Percentiles rank a stretch among this genome's conserved stretches.
Conservation (phyloP, 2,113 vertebrate species). For the Odocoileus virginianus region DNA sequence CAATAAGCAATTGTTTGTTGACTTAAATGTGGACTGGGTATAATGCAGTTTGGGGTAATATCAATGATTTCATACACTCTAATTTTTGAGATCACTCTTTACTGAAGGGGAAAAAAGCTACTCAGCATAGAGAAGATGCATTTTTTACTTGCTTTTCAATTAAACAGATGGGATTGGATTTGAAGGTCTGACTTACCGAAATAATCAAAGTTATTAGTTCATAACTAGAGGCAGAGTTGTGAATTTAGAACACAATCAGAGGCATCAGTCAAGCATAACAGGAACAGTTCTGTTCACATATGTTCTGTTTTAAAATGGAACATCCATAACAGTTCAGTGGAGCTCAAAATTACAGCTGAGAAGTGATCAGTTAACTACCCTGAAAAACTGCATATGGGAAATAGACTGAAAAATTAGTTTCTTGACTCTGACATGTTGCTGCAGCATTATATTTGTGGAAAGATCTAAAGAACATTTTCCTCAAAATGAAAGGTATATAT, state of each 20-base stretch:
- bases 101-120: neutral
- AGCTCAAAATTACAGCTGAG: slow-evolving; percentile 81
- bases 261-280: slow-evolving; percentile 46
- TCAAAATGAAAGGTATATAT: neutral
- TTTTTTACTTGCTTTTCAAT: slow-evolving; percentile 38
- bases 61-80: neutral
- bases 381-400: slow-evolving; percentile 69
- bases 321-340: slow-evolving; percentile 76
- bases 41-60: neutral
- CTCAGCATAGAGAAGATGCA: neutral
- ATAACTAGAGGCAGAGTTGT: slow-evolving; percentile 22
- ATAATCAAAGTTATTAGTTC: slow-evolving; percentile 32
- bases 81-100: neutral
- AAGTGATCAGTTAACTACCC: slow-evolving; percentile 70
- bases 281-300: slow-evolving; percentile 65
- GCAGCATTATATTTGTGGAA: slow-evolving; percentile 20
- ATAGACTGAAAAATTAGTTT: slow-evolving; percentile 81
- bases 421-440: slow-evolving; percentile 68
- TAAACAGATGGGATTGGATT: neutral
- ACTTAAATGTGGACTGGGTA: neutral
- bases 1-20: neutral
- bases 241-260: slow-evolving; percentile 49
- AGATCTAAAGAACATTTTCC: neutral
- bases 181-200: slow-evolving; percentile 25
- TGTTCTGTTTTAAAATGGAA: slow-evolving; percentile 73